phyloP scores from a whole-genome alignment of 2,113 vertebrate species.

The Pteronura brasiliensis region DNA sequence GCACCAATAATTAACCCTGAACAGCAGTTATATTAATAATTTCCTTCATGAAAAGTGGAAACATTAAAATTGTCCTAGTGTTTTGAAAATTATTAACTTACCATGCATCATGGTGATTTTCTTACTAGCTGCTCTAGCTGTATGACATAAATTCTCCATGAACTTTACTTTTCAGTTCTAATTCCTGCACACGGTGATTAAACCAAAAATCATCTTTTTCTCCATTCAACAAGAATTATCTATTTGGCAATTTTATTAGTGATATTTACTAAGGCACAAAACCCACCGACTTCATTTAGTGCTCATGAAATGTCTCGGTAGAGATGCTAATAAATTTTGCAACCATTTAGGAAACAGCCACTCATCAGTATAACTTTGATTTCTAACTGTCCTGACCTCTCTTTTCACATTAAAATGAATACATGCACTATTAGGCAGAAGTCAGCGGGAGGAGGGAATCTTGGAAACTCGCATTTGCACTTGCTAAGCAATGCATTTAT shows the following conservation, averaged over 20 bases:
- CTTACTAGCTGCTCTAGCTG: neutral
- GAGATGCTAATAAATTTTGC: constrained; percentile 22
- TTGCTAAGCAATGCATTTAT: constrained; percentile 53
- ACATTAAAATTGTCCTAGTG: neutral
- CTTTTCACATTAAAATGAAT: constrained; percentile 42
- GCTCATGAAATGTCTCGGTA: neutral
- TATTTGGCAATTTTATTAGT: neutral
- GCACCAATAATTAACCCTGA: neutral
- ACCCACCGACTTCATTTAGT: neutral
- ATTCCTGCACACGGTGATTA: neutral
- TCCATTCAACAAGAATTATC: neutral
- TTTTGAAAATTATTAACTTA: neutral
- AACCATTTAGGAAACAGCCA: neutral
- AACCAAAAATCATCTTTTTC: neutral
- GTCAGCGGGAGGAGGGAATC: neutral
- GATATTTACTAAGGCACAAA: constrained; percentile 44
- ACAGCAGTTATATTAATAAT: constrained; percentile 1
- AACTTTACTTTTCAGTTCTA: constrained; percentile 33
- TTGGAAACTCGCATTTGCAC: neutral
- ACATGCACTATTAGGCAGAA: neutral
- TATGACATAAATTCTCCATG: neutral
- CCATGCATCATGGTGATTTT: neutral
- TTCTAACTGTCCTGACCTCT: neutral
- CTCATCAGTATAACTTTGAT: constrained; percentile 2
- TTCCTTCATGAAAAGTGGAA: neutral